Evolutionary conservation across 2,888 invertebrate species (phyloP), one percentile per base, ranked within the genome.

Genomic region (Limnephilus marmoratus): DNA sequence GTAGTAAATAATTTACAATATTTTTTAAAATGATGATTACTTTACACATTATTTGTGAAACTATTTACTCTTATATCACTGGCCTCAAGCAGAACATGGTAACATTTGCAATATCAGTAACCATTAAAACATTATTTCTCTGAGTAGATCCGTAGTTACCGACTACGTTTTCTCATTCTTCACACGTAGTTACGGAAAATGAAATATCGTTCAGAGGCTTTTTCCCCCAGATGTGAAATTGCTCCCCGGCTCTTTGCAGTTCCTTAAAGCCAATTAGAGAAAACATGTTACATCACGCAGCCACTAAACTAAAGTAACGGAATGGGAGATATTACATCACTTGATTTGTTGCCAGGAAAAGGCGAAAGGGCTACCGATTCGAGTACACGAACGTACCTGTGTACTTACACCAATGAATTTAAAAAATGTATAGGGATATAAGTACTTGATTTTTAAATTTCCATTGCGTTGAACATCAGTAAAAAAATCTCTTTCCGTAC

Each of bases 171-270:
- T 68, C 68, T 68, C 68, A 92, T 90, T 90, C 92, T 45, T 18
- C 81, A 81, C 92, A 92, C 92, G 92, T 92, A 86, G 86, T 41
- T 49, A 83, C 80, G 24, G 90, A 68, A 92, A 92, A 92, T 92
- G 92, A 92, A 92, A 90, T 92, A 92, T 90, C 85, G 90, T 89
- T 90, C 86, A 90, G 45, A 34, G 86, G 92, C 53, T 90, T 90
- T 92, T 90, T 83, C 80, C 86, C 31, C 88, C 88, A 68, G 80
- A 89, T 80, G 81, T 81, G 88, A 89, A 68, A 80, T 89, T 80
- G 31, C 80, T 37, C 9, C 41, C n/a, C 34, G 34, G 68, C 80
- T 89, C 80, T 86, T 86, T 89, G 88, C 88, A 89, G 80, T 89
- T 89, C 24, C 37, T 81, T 89, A 89, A 80, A 80, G 88, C 80